A percentile compares a stretch with the other conserved stretches of the same genome.
Conservation (phyloP, 2,113 vertebrate genomes). For the Lophotis ruficrista region DNA sequence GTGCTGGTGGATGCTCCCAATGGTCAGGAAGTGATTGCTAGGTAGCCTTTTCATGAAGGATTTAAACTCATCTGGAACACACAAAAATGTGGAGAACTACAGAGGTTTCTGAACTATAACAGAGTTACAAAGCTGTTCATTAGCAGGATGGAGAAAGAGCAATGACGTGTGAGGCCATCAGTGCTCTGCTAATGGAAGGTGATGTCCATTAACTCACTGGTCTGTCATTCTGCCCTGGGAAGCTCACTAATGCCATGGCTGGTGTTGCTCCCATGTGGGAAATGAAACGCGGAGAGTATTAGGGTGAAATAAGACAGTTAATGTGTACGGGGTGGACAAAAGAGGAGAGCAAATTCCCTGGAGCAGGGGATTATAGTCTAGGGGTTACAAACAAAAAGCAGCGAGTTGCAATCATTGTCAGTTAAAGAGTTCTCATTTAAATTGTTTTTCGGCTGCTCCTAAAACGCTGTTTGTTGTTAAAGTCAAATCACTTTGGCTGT, state of each 20-base stretch:
- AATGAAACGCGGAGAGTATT: background rate
- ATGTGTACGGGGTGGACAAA: background rate
- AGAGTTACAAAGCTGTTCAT: background rate
- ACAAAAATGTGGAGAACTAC: background rate
- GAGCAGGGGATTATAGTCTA: background rate
- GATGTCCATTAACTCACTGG: background rate
- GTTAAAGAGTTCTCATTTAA: conserved; percentile 15
- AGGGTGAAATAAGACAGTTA: background rate
- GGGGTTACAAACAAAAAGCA: background rate
- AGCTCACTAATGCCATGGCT: background rate
- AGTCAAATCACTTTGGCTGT: background rate
- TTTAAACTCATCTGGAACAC: conserved; percentile 93
- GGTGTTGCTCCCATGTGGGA: background rate
- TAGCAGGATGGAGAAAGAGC: background rate
- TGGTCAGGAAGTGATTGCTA: conserved; percentile 95
- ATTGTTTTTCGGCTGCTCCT: conserved; percentile 11
- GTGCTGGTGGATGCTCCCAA: conserved; percentile 96
- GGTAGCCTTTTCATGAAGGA: conserved; percentile 97
- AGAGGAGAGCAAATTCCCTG: background rate
- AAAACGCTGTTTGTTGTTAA: conserved; percentile 9
- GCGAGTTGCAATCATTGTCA: conserved; percentile 7
- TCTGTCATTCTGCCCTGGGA: background rate
- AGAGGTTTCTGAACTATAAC: background rate
- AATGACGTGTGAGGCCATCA: background rate
- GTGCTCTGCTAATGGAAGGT: background rate